These are phyloP conservation scores for Taxidea taxus DNA, from an alignment of 2,113 vertebrate genomes.

Conservation along the genomic window DNA sequence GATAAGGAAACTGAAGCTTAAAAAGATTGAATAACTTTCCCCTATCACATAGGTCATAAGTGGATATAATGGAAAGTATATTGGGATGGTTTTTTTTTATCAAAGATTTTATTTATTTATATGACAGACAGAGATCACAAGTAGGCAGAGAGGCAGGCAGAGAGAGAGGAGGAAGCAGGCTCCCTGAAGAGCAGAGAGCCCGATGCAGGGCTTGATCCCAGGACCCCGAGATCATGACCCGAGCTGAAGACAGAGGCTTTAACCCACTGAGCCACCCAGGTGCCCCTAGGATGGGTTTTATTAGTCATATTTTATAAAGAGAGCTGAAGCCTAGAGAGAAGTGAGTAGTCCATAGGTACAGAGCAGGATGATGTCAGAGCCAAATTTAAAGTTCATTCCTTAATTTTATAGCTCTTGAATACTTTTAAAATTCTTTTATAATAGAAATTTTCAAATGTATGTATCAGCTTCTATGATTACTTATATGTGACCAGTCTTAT, in stretches of 20 bases:
- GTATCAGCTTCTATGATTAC: background rate
- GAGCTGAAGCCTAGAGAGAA: background rate
- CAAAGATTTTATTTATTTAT: too few relatives aligned
- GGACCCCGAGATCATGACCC: too few relatives aligned
- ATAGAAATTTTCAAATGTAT: background rate
- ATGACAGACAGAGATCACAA: too few relatives aligned
- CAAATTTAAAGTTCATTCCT: background rate
- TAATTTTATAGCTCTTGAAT: background rate
- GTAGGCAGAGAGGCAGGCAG: too few relatives aligned
- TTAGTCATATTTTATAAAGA: conserved; percentile 16
- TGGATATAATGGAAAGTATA: background rate
- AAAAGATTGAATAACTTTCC: background rate
- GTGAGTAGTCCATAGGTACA: background rate
- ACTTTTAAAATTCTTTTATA: background rate
- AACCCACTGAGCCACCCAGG: too few relatives aligned
- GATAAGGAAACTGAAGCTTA: conserved; percentile 10
- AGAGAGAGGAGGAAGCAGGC: too few relatives aligned
- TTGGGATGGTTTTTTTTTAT: conserved; percentile 13
- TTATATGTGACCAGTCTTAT: background rate
- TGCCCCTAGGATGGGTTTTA: conserved; percentile 11
- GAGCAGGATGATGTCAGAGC: background rate
- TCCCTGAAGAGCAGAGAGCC: too few relatives aligned
- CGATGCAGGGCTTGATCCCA: too few relatives aligned
- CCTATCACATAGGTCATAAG: background rate
- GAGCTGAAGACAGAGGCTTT: too few relatives aligned